These are phyloP conservation scores for Calliopum simillimum DNA, from an alignment of 2,888 invertebrate species.

Conservation along the genomic window DNA sequence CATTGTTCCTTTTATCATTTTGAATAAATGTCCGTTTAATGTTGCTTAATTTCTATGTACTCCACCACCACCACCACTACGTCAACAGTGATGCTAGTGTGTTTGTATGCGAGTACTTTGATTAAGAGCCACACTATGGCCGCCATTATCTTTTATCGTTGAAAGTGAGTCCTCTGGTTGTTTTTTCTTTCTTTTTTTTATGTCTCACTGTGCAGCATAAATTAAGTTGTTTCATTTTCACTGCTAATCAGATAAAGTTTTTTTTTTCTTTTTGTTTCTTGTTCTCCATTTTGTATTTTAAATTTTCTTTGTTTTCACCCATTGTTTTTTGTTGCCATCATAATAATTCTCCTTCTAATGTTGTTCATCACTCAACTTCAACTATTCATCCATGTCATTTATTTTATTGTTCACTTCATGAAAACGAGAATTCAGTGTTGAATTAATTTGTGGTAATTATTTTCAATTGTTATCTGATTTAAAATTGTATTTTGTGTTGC, in stretches of 20 bases:
- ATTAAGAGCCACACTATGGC: slow-evolving; percentile 1
- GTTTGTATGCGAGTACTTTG: not conserved
- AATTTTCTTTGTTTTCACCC: not conserved
- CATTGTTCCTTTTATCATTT: too few relatives aligned
- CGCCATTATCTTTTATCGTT: slow-evolving; percentile 3
- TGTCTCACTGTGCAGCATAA: not conserved
- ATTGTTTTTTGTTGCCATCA: not conserved
- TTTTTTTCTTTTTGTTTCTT: not conserved
- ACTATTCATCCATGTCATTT: not conserved
- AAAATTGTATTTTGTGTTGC: not conserved
- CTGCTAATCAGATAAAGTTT: not conserved
- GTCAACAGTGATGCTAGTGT: too few relatives aligned
- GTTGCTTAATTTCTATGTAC: too few relatives aligned
- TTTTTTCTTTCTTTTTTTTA: not conserved
- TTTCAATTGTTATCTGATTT: slow-evolving; percentile 26
- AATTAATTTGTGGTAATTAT: slow-evolving; percentile 33
- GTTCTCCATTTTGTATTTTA: not conserved
- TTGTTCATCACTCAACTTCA: slow-evolving; percentile 13
- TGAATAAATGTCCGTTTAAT: too few relatives aligned
- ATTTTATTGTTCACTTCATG: not conserved
- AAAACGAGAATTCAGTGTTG: not conserved
- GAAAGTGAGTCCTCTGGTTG: not conserved
- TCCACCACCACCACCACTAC: too few relatives aligned
- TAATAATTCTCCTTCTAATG: slow-evolving; percentile 4
- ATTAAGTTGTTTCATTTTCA: not conserved